Base-by-base conservation (phyloP, 2,888 invertebrate species). In the Phlogophora meticulosa region DNA sequence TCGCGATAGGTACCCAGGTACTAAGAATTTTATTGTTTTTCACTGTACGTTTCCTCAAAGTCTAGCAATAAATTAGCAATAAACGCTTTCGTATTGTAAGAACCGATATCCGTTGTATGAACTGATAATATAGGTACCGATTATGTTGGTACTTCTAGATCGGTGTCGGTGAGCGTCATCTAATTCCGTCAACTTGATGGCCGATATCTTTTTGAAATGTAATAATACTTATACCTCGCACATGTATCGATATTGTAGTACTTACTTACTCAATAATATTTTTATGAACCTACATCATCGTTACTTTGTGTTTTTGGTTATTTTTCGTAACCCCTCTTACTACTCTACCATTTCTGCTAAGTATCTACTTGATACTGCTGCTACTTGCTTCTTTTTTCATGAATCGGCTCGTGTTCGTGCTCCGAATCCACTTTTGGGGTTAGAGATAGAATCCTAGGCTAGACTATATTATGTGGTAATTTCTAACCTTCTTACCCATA, bases 101-200 rank as follows among this genome's bases (percentile, higher is more conserved):
- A 63, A 58, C 51, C 70, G 78, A 84, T 83, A 83, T 73, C 64
- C 52, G 13, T 28, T 28, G 1, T 38, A 38, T 3, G 5, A 43
- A 57, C 24, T 3, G 28, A 28, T 28, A 28, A 28, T 53, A 56
- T 1, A 2, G 34, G 15, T 60, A 72, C 72, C 64, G 72, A 83
- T 81, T 76, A 72, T 17, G 24, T 76, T 72, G 20, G 24, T 40
- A 49, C 59, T 58, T 61, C 65, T 60, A 72, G 60, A 15, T 49
- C 9, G 13, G 20, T 56, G 17, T 75, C 34, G 13, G n/a, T 60
- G 22, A 22, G 64, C 64, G 72, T 72, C 65, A 70, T 70, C 71
- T 11, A 76, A 83, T 79, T 77, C 73, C 57, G 49, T 67, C n/a
- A 75, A 69, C 58, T 65, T 73, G 69, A 60, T 71, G 55, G 62